Conservation (phyloP, 2,888 invertebrate species). For the Rotaria socialis region DNA sequence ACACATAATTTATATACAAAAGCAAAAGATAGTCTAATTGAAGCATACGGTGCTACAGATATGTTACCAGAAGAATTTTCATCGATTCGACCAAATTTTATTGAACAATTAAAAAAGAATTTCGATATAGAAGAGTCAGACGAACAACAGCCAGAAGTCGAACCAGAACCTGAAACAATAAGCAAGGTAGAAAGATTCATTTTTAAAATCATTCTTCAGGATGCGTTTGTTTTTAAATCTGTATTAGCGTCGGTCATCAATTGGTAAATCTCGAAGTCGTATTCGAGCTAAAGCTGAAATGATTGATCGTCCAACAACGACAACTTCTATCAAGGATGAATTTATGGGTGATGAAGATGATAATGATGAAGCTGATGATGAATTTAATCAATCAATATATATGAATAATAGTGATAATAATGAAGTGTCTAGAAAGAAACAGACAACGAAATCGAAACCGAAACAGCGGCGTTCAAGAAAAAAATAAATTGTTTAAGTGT, state of each 20-base stretch:
- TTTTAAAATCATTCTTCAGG: not conserved
- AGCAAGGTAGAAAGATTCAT: not conserved
- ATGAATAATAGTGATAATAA: not conserved
- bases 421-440: not conserved
- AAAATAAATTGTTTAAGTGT: not conserved
- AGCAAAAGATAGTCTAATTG: constrained; percentile 32
- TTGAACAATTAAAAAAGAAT: constrained; percentile 24
- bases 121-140: not conserved
- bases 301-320: not conserved
- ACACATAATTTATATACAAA: constrained; percentile 35
- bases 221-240: not conserved
- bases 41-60: not conserved
- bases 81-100: constrained; percentile 14
- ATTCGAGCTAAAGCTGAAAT: constrained; percentile 25
- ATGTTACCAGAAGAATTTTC: not conserved
- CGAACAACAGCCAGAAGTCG: not conserved
- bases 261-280: constrained; percentile 32
- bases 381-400: not conserved
- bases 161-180: not conserved
- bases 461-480: not conserved
- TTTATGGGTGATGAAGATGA: not conserved
- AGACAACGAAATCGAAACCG: not conserved
- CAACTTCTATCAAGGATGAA: not conserved
- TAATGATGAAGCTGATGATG: not conserved
- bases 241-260: constrained; percentile 5